Percentiles rank a stretch among this genome's conserved stretches.
Conservation (phyloP, 2,113 vertebrate genomes). For the Rhinogobius similis region DNA sequence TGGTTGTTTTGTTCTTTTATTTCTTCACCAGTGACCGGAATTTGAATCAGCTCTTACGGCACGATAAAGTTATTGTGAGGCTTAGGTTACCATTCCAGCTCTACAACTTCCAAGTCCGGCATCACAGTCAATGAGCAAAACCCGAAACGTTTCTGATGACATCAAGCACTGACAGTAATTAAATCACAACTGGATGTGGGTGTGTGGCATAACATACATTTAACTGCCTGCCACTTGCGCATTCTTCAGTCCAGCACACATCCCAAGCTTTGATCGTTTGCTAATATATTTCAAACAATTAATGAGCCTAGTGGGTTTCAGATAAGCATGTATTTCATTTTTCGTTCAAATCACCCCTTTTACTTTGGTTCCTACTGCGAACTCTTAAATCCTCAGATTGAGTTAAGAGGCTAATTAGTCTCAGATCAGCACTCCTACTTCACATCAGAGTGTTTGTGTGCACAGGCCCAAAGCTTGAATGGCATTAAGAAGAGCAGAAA, state of each 20-base stretch:
- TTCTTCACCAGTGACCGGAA: background rate
- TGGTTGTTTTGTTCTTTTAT: no score
- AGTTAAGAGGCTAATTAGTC: conserved; percentile 61
- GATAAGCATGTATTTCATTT: conserved; percentile 33
- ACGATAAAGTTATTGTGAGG: background rate
- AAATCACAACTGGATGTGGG: conserved; percentile 42
- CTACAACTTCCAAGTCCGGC: background rate
- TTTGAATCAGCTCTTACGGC: no score
- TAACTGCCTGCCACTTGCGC: conserved; percentile 20
- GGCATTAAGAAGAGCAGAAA: conserved; percentile 25
- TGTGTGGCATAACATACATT: conserved; percentile 24
- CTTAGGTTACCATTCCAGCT: background rate
- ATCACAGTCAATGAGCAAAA: background rate
- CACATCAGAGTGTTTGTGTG: conserved; percentile 37
- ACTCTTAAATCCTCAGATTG: conserved; percentile 40
- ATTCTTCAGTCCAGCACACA: conserved; percentile 23
- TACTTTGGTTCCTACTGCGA: conserved; percentile 21
- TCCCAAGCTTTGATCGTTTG: conserved; percentile 36
- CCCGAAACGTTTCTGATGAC: background rate
- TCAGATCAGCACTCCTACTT: conserved; percentile 45
- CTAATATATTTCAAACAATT: conserved; percentile 31
- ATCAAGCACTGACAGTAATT: conserved; percentile 23
- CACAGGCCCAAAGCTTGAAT: conserved; percentile 49
- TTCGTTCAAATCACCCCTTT: conserved; percentile 21
- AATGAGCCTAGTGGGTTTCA: conserved; percentile 37